Conservation (phyloP, 1,140 invertebrate genomes). For the Saccostrea glomerata region DNA sequence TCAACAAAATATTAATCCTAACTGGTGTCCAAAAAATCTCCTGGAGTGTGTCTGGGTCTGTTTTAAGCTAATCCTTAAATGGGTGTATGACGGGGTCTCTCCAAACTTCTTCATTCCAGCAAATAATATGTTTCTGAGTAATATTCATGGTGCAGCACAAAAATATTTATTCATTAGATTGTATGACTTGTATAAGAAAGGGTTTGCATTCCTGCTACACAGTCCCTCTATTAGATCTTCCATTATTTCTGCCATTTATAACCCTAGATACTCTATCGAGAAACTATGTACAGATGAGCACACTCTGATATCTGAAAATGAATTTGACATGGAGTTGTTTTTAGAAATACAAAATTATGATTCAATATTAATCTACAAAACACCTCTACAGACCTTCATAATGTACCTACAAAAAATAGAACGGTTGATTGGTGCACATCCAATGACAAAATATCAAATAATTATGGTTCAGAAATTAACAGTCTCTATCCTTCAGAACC, state of each 20-base stretch:
- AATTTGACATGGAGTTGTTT: background rate
- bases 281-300: background rate
- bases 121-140: slow-evolving; percentile 49
- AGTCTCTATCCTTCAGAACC: background rate
- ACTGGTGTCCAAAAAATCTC: background rate
- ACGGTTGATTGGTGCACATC: background rate
- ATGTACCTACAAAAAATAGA: background rate
- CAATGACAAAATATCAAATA: background rate
- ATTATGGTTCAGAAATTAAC: background rate
- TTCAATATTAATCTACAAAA: background rate
- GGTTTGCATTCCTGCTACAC: background rate
- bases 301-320: background rate
- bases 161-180: background rate
- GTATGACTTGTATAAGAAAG: background rate
- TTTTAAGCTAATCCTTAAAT: slow-evolving; percentile 9
- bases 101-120: slow-evolving; percentile 52
- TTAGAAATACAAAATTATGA: background rate
- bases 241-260: background rate
- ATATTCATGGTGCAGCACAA: background rate
- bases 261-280: background rate
- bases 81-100: slow-evolving; percentile 46
- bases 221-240: background rate
- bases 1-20: background rate
- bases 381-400: background rate
- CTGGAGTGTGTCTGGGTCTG: slow-evolving; percentile 4